Evolutionary conservation across 2,113 vertebrate genomes (phyloP), one percentile per base, ranked within the genome.

Genomic region (Scortum barcoo): DNA sequence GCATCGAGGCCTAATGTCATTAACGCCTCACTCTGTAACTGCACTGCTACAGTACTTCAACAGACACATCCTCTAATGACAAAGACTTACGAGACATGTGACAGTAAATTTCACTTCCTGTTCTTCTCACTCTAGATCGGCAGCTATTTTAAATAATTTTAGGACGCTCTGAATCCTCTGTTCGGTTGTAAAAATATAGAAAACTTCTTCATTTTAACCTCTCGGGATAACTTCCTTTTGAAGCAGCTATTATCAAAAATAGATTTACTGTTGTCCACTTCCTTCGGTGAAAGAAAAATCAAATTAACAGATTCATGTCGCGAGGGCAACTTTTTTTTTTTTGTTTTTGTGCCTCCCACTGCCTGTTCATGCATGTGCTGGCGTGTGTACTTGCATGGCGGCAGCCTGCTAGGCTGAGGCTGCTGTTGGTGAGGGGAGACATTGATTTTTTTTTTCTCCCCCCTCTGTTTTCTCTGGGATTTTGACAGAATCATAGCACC

Each of bases 401-500:
- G 89, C 71, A 86, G 84, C 89, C 86, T 73, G 86, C 88, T 78
- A 88, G 85, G 91, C 85, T 83, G 79, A 90, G 81, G 68, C 91
- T 87, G 89, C 86, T 90, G 88, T 78, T 71, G 89, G 68, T 90
- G 88, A 87, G 95, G 95, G 95, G 94, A 94, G 94, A 93, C 96
- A 97, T 97, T 97, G 97, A 97, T 97, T 98, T 97, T 94, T 96
- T 97, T 97, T 88, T 33, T 84, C 76, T 71, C 76, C 96, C 85
- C 84, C 88, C 86, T 83, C 89, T 95, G 95, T 97, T 97, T 97
- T 96, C 96, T 95, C 96, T 95, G 95, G 96, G 96, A 97, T 97
- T 96, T 96, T 97, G 97, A 98, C 97, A 97, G 97, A 98, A 97
- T 97, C 97, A 97, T 98, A 97, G 97, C 97, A 95, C 97, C 97